Evolutionary conservation across 2,113 vertebrate genomes (phyloP), one percentile per base, ranked within the genome.

Genomic region (Calypte anna): DNA sequence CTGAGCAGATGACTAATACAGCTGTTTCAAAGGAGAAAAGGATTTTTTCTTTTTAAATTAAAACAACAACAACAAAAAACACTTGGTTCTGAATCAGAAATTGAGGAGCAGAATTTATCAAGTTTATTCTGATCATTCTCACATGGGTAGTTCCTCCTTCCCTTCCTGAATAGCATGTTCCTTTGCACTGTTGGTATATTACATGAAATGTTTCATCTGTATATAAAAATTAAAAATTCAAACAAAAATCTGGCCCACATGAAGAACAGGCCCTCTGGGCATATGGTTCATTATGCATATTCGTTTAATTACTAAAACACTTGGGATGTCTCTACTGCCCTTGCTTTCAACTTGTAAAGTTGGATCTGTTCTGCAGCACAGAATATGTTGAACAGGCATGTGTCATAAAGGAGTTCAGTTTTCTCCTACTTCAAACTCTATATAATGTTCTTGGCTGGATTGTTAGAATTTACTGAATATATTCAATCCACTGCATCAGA

Each of bases 201-300:
- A 92, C 90, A 91, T 97, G 87, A 97, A 96, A 90, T 97, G 97
- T 97, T 98, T 98, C 98, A 98, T 98, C 98, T 98, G 98, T 98
- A 97, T 98, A 98, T 98, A 98, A 98, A 98, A 98, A 98, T 98
- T 98, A 98, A 98, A 98, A 98, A 98, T 98, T 98, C 98, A 98
- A 98, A 98, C 97, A 98, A 98, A 98, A 98, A 98, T 98, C 98
- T 98, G 98, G 98, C 97, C 98, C 97, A 88, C 97, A 96, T 97
- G 98, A 98, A 98, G 97, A 98, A 98, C 97, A 98, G 97, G 97
- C 98, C 98, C 97, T 98, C 97, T 98, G 98, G 98, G 98, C 98
- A 98, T 98, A 98, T 98, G 98, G 98, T 98, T 98, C 96, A 98
- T 98, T 98, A 98, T 98, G 97, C 98, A 98, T 98, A 97, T 98